Conservation (phyloP, 2,888 invertebrate genomes). For the Drosophila acutilabella region DNA sequence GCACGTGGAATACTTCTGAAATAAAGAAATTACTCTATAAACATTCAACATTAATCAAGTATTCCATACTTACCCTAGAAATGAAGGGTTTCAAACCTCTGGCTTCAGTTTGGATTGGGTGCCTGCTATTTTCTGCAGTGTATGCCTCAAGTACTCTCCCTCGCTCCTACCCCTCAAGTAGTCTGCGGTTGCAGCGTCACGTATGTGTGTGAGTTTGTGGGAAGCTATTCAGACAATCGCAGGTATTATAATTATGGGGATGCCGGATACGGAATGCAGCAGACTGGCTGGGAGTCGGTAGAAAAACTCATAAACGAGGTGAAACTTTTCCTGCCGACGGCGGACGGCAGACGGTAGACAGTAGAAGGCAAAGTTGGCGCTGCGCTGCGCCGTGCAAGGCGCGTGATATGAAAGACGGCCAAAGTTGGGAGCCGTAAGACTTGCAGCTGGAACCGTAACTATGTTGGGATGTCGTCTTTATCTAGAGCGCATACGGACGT, state of each 20-base stretch:
- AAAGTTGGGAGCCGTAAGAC: slow-evolving; percentile 57
- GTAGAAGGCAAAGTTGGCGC: slow-evolving; percentile 61
- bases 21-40: too few relatives aligned
- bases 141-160: not conserved
- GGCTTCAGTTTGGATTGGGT: too few relatives aligned
- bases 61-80: too few relatives aligned
- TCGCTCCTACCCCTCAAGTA: not conserved
- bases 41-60: too few relatives aligned
- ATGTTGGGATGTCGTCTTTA: slow-evolving; percentile 38
- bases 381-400: slow-evolving; percentile 53
- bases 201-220: slow-evolving; percentile 47
- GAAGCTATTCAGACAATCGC: slow-evolving; percentile 73
- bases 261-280: slow-evolving; percentile 5
- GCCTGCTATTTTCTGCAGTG: not conserved
- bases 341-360: slow-evolving; percentile 32
- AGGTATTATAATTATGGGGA: slow-evolving; percentile 71
- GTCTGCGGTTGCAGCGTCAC: slow-evolving; percentile 67
- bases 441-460: slow-evolving; percentile 20
- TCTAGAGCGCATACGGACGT: slow-evolving; percentile 7
- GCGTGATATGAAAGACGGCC: slow-evolving; percentile 76
- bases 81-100: too few relatives aligned
- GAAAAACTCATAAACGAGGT: slow-evolving; percentile 39
- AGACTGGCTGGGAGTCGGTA: slow-evolving; percentile 2
- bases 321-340: slow-evolving; percentile 60
- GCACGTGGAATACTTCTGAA: too few relatives aligned